These are phyloP conservation scores for Circaetus cinerascens DNA, from an alignment of 2,113 vertebrate genomes.

Conservation along the genomic window DNA sequence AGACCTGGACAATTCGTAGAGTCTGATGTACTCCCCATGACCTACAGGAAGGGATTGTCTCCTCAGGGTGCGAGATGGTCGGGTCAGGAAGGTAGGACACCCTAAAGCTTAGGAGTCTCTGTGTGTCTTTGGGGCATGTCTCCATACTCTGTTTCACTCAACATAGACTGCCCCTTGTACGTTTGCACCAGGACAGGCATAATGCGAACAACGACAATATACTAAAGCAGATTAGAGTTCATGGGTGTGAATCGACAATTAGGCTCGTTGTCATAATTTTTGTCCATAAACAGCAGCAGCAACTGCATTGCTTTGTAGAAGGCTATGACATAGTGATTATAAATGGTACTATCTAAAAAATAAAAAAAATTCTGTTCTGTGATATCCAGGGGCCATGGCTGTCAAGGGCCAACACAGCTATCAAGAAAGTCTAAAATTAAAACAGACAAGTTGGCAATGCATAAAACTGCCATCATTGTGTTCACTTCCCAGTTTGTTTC, in stretches of 20 bases:
- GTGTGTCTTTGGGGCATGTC: background rate
- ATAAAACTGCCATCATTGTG: constrained; percentile 51
- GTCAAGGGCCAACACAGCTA: constrained; percentile 43
- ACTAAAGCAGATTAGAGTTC: background rate
- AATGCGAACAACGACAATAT: background rate
- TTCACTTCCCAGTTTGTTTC: constrained; percentile 54
- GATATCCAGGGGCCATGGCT: constrained; percentile 28
- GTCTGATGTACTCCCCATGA: background rate
- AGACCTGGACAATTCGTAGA: background rate
- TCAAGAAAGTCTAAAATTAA: constrained; percentile 63
- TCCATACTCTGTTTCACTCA: background rate
- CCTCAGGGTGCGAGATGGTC: background rate
- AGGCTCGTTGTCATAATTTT: background rate
- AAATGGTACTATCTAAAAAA: background rate
- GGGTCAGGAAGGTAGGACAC: background rate
- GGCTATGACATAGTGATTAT: background rate
- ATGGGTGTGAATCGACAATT: background rate
- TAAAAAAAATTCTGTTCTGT: background rate
- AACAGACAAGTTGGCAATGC: constrained; percentile 59
- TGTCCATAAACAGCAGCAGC: background rate
- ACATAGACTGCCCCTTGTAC: background rate
- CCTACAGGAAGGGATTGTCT: background rate
- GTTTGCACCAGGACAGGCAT: background rate
- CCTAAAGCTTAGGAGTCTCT: background rate
- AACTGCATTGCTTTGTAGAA: background rate